Evolutionary conservation across 2,888 invertebrate genomes (phyloP).

Genomic region (Andricus curvator): DNA sequence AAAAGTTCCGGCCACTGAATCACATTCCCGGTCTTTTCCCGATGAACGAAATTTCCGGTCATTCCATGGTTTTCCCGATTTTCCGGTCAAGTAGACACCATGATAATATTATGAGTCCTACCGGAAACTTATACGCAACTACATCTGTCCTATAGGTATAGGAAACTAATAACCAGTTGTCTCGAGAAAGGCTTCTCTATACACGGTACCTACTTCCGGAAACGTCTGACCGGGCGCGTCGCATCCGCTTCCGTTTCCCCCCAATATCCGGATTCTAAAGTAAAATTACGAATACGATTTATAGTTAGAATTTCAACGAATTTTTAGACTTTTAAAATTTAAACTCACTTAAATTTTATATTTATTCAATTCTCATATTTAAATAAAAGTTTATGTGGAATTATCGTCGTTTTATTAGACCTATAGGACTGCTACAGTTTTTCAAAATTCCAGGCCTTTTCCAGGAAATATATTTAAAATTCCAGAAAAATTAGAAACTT

Average conservation of each 20-base stretch:
- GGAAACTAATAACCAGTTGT: slow-evolving; percentile 29
- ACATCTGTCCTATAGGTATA: neutral
- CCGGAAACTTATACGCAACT: neutral
- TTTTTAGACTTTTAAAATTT: neutral
- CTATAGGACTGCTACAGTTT: no score
- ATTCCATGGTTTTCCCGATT: no score
- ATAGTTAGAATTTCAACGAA: neutral
- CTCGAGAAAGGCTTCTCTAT: slow-evolving; percentile 34
- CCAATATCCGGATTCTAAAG: slow-evolving; percentile 68
- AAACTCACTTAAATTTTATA: neutral
- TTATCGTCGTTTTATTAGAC: no score
- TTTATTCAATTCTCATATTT: neutral
- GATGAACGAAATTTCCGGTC: no score
- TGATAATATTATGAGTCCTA: neutral
- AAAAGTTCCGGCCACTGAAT: no score
- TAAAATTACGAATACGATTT: slow-evolving; percentile 20
- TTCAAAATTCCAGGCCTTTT: no score
- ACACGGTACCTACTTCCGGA: slow-evolving; percentile 48
- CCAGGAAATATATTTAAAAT: no score
- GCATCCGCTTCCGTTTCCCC: slow-evolving; percentile 70
- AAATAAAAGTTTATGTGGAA: neutral
- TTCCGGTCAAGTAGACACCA: no score
- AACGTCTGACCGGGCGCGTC: slow-evolving; percentile 63
- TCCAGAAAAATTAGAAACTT: no score
- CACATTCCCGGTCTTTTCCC: no score